Conservation (phyloP, 2,888 invertebrate genomes). For the Gymnoscelis rufifasciata region DNA sequence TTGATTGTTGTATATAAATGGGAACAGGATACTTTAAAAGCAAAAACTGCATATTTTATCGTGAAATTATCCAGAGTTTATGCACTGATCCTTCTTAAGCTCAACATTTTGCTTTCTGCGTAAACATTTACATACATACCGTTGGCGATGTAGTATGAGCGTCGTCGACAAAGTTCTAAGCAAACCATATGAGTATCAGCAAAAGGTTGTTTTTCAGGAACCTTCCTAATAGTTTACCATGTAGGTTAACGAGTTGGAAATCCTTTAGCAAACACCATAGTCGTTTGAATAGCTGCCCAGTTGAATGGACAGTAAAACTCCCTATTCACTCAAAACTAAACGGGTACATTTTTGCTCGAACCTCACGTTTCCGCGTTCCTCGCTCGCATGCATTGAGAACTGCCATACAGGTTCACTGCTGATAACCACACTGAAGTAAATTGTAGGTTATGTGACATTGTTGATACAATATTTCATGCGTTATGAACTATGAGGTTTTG, state of each 20-base stretch:
- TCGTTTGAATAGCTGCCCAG: conserved; percentile 57
- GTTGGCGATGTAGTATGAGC: too few species aligned
- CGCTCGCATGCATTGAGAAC: conserved; percentile 32
- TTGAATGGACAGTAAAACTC: conserved; percentile 66
- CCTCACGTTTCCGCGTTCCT: conserved; percentile 62
- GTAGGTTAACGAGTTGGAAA: conserved; percentile 40
- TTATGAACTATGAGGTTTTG: conserved; percentile 7
- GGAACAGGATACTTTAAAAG: not conserved
- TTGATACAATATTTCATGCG: conserved; percentile 15
- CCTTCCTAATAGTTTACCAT: not conserved
- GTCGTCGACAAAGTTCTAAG: not conserved
- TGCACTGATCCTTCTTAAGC: too few species aligned
- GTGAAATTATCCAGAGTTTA: too few species aligned
- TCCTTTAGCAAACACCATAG: conserved; percentile 44
- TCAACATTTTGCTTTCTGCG: too few species aligned
- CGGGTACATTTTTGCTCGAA: conserved; percentile 57
- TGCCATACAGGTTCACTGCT: conserved; percentile 21
- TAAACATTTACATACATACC: too few species aligned
- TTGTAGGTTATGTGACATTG: conserved; percentile 23
- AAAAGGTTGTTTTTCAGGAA: not conserved
- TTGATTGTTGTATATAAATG: not conserved
- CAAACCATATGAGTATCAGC: not conserved
- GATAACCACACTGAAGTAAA: conserved; percentile 31
- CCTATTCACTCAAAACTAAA: conserved; percentile 63
- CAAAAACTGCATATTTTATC: too few species aligned